phyloP scores from a whole-genome alignment of 2,888 invertebrate genomes.

The Notodonta ziczac region DNA sequence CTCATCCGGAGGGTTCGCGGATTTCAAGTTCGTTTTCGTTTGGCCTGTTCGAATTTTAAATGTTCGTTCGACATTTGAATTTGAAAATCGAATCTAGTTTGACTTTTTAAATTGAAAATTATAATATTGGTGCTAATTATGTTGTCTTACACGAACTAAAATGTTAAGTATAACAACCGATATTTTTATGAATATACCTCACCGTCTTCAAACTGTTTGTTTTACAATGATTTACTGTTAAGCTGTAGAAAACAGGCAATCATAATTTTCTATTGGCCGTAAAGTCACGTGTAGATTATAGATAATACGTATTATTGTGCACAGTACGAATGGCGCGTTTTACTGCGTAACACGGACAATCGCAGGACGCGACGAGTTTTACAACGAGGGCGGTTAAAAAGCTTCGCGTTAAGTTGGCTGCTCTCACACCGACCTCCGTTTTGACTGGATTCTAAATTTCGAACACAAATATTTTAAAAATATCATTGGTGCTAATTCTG shows the following conservation, averaged over 20 bases:
- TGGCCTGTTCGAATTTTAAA: not conserved
- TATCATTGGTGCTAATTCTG: too few relatives aligned
- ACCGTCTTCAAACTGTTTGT: slow-evolving; percentile 12
- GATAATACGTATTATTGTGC: slow-evolving; percentile 68
- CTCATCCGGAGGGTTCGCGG: slow-evolving; percentile 70
- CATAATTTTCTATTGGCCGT: slow-evolving; percentile 21
- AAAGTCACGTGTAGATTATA: slow-evolving; percentile 66
- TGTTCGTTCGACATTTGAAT: not conserved
- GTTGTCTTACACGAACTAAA: not conserved
- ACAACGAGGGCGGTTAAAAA: slow-evolving; percentile 79
- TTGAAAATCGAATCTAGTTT: not conserved
- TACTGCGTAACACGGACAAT: slow-evolving; percentile 83
- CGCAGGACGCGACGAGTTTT: slow-evolving; percentile 70
- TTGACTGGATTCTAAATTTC: not conserved
- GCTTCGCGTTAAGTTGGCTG: slow-evolving; percentile 65
- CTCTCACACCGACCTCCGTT: slow-evolving; percentile 50
- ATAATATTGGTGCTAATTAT: too few relatives aligned
- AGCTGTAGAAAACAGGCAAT: slow-evolving; percentile 28
- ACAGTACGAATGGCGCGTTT: slow-evolving; percentile 70
- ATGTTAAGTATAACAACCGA: not conserved
- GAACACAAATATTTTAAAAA: too few relatives aligned
- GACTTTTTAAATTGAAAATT: too few relatives aligned
- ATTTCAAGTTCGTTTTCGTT: slow-evolving; percentile 43
- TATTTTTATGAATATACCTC: not conserved
- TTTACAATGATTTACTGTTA: slow-evolving; percentile 31